These are phyloP conservation scores for Apamea monoglypha DNA, from an alignment of 2,888 invertebrate species.

Conservation along the genomic window DNA sequence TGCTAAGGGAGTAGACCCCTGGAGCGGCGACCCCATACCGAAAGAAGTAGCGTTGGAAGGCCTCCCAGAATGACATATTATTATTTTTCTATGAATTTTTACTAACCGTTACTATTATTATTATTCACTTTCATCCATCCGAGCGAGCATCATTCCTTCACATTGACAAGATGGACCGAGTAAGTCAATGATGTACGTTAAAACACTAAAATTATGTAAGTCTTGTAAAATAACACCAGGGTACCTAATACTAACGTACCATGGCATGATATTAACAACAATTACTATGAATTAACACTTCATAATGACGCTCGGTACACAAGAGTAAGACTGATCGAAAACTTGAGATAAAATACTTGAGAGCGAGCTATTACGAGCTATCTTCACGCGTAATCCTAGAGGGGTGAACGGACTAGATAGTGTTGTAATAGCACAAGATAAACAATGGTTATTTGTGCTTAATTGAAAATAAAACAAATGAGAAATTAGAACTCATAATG, in stretches of 20 bases:
- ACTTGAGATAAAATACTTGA: constrained; percentile 44
- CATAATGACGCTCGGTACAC: constrained; percentile 5
- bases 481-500: not conserved
- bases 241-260: not conserved
- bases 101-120: no score
- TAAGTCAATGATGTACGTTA: no score
- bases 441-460: not conserved
- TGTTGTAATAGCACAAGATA: not conserved
- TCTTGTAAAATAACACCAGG: not conserved
- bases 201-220: not conserved
- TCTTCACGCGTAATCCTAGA: constrained; percentile 43
- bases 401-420: constrained; percentile 39
- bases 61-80: no score
- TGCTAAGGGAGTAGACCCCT: no score
- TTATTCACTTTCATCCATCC: no score
- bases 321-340: constrained; percentile 37
- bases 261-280: constrained; percentile 4
- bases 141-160: no score
- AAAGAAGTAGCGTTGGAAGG: no score
- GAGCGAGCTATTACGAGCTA: constrained; percentile 35
- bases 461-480: not conserved
- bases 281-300: constrained; percentile 16
- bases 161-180: no score
- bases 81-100: no score
- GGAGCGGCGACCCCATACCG: no score